A percentile compares a stretch with the other conserved stretches of the same genome.
phyloP scores from a whole-genome alignment of 2,888 invertebrate species.

The Eristalis tenax region DNA sequence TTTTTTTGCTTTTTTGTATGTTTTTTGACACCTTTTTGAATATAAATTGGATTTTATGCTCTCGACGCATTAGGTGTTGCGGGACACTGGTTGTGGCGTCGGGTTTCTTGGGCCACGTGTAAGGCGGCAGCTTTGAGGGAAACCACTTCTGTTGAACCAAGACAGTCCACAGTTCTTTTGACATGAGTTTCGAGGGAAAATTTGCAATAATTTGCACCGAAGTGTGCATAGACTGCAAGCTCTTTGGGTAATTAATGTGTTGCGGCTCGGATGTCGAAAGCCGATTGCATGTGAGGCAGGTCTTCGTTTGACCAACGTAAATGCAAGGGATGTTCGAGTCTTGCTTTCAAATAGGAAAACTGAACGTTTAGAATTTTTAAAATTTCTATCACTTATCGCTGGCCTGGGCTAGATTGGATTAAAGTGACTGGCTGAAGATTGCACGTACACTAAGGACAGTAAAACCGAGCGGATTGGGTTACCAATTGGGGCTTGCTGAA shows the following conservation, averaged over 20 bases:
- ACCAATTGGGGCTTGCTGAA: too few relatives aligned
- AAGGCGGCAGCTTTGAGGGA: slow-evolving; percentile 11
- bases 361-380: too few relatives aligned
- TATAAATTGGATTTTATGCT: slow-evolving; percentile 80
- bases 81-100: slow-evolving; percentile 53
- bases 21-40: slow-evolving; percentile 77
- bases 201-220: slow-evolving; percentile 37
- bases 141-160: slow-evolving; percentile 19
- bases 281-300: too few relatives aligned
- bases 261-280: background rate
- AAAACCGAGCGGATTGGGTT: too few relatives aligned
- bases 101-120: slow-evolving; percentile 24
- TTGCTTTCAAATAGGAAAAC: too few relatives aligned
- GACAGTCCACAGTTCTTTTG: slow-evolving; percentile 16
- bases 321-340: too few relatives aligned
- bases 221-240: slow-evolving; percentile 35
- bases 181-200: slow-evolving; percentile 57
- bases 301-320: too few relatives aligned
- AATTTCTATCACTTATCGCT: too few relatives aligned
- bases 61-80: slow-evolving; percentile 65
- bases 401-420: too few relatives aligned
- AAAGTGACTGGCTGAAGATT: too few relatives aligned
- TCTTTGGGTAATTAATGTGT: slow-evolving; percentile 44
- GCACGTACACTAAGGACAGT: too few relatives aligned
- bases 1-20: slow-evolving; percentile 29